These are phyloP conservation scores for Trichopoda pennipes DNA, from an alignment of 2,888 invertebrate genomes.

Conservation along the genomic window DNA sequence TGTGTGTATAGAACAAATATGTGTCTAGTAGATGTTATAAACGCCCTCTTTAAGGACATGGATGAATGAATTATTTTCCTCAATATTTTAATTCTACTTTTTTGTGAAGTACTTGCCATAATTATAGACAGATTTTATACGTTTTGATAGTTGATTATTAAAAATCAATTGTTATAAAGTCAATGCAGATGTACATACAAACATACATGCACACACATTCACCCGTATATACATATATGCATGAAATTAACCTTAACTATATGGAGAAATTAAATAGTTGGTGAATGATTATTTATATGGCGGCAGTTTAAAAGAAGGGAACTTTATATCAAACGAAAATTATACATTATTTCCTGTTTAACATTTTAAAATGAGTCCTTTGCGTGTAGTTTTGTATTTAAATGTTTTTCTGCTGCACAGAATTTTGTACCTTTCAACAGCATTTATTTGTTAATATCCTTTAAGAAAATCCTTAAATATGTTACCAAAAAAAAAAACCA, in stretches of 20 bases:
- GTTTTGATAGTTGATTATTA: constrained; percentile 63
- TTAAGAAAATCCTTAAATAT: constrained; percentile 63
- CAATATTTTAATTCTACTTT: constrained; percentile 47
- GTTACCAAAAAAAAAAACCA: constrained; percentile 6
- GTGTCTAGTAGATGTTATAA: constrained; percentile 50
- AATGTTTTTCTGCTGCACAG: background rate
- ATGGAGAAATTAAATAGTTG: constrained; percentile 12
- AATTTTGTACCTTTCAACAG: constrained; percentile 58
- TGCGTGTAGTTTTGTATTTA: constrained; percentile 58
- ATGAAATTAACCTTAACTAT: background rate
- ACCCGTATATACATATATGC: too few species aligned
- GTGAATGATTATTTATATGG: constrained; percentile 17
- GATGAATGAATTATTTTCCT: constrained; percentile 35
- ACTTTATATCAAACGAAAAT: constrained; percentile 45
- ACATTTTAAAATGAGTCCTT: constrained; percentile 64
- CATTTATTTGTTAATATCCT: constrained; percentile 68
- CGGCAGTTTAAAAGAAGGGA: constrained; percentile 54
- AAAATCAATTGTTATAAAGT: constrained; percentile 66
- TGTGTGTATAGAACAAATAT: constrained; percentile 12
- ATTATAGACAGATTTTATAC: constrained; percentile 49
- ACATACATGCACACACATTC: too few species aligned
- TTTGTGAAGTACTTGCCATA: constrained; percentile 56
- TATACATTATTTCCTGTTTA: constrained; percentile 63
- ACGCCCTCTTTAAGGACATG: constrained; percentile 52
- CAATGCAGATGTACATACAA: constrained; percentile 20